These are phyloP conservation scores for Eurypyga helias DNA, from an alignment of 2,113 vertebrate species.

Conservation along the genomic window DNA sequence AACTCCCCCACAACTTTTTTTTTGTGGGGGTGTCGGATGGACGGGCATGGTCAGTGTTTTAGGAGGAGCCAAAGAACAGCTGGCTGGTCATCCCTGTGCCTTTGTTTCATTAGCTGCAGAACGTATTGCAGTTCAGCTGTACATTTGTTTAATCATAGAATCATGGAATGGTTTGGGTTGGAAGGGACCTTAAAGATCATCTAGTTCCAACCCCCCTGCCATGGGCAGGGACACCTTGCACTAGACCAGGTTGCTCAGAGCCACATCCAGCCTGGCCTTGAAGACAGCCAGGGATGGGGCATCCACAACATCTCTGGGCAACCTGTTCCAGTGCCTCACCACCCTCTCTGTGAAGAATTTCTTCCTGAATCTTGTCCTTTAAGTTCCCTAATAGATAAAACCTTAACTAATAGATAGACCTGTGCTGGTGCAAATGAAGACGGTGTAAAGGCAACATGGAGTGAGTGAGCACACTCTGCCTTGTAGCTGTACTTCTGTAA, in stretches of 20 bases:
- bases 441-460: not conserved
- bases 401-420: not conserved
- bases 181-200: no score
- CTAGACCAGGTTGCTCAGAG: no score
- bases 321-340: no score
- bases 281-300: no score
- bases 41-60: not conserved
- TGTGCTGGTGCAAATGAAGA: not conserved
- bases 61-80: not conserved
- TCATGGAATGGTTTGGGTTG: no score
- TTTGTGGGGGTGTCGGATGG: no score
- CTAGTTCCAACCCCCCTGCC: no score
- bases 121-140: not conserved
- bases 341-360: no score
- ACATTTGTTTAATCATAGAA: not conserved
- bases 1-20: rapidly evolving
- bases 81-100: not conserved
- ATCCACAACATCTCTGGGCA: no score
- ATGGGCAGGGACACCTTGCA: no score
- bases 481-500: not conserved
- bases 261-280: no score
- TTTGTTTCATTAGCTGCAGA: not conserved
- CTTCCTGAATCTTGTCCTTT: not conserved
- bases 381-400: not conserved
- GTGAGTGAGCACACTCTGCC: not conserved